A percentile compares a stretch with the other conserved stretches of the same genome.
phyloP scores from a whole-genome alignment of 2,888 invertebrate genomes.

The Drosophila lutescens region DNA sequence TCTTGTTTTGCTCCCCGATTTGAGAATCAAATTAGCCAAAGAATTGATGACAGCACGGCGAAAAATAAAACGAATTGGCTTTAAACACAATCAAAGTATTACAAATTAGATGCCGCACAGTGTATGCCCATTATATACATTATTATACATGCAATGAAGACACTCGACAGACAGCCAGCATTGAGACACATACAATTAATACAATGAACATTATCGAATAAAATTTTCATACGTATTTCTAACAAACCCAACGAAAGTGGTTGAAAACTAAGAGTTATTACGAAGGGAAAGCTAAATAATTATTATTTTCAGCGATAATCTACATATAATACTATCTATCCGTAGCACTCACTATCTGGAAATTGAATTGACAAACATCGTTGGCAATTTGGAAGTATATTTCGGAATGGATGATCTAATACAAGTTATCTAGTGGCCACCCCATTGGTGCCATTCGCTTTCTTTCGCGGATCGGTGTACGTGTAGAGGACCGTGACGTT shows the following conservation, averaged over 20 bases:
- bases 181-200: slow-evolving; percentile 55
- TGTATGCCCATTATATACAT: slow-evolving; percentile 3
- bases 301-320: background rate
- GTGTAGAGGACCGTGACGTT: slow-evolving; percentile 88
- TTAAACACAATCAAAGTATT: slow-evolving; percentile 59
- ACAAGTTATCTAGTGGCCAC: slow-evolving; percentile 18
- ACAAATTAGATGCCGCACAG: slow-evolving; percentile 46
- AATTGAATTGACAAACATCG: background rate
- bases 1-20: slow-evolving; percentile 54
- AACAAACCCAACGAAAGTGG: slow-evolving; percentile 53
- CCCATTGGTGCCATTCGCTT: slow-evolving; percentile 43
- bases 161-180: slow-evolving; percentile 12
- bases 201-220: slow-evolving; percentile 80
- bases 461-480: slow-evolving; percentile 23
- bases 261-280: too few species aligned
- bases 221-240: slow-evolving; percentile 80
- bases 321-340: too few species aligned
- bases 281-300: background rate
- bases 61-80: slow-evolving; percentile 60
- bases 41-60: slow-evolving; percentile 61
- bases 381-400: slow-evolving; percentile 6
- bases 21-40: slow-evolving; percentile 73
- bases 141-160: slow-evolving; percentile 9
- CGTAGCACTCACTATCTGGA: slow-evolving; percentile 6
- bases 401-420: slow-evolving; percentile 6